Evolutionary conservation across 1,140 invertebrate species (phyloP), one percentile per base, ranked within the genome.

Genomic region (Ylistrum balloti): DNA sequence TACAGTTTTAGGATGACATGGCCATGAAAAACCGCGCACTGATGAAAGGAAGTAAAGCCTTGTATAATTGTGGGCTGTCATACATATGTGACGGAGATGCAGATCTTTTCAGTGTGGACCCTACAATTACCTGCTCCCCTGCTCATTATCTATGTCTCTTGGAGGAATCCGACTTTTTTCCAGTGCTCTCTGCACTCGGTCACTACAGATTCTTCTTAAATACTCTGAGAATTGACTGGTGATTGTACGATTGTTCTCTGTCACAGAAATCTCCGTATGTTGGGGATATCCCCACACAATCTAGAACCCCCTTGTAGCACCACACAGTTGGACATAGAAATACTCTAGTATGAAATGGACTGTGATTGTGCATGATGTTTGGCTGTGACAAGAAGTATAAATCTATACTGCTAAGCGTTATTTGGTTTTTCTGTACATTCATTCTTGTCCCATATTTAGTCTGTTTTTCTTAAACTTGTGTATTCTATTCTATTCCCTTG

Each of bases 31-130:
- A 5, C 5, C 56, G 11, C 17, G 1, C n/a, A n/a, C 56, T 28
- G 56, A 74, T 74, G 56, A 74, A 74, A 74, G 56, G 56, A 74
- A 74, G 56, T n/a, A 17, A 74, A n/a, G n/a, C 56, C 56, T 5
- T 74, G 56, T 74, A 28, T 74, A 74, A 74, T 74, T 74, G 56
- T 28, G 22, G 15, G 56, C 1, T 74, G 56, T 74, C 56, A 74
- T 74, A n/a, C 1, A 74, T 28, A 74, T 74, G 56, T 74, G 56
- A n/a, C 56, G n/a, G 56, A 28, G 56, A 74, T 74, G 56, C 56
- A 74, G 56, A 74, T 74, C 56, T 3, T 74, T 74, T n/a, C 13
- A 11, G 56, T 74, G 56, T 74, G 28, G 22, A 74, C 22, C 22
- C n/a, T 74, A 74, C 56, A 74, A 74, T 74, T 74, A 74, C 56